Percentiles rank a stretch among this genome's conserved stretches.
These are phyloP conservation scores for Nasonia vitripennis DNA, from an alignment of 1,140 invertebrate genomes.

Conservation along the genomic window DNA sequence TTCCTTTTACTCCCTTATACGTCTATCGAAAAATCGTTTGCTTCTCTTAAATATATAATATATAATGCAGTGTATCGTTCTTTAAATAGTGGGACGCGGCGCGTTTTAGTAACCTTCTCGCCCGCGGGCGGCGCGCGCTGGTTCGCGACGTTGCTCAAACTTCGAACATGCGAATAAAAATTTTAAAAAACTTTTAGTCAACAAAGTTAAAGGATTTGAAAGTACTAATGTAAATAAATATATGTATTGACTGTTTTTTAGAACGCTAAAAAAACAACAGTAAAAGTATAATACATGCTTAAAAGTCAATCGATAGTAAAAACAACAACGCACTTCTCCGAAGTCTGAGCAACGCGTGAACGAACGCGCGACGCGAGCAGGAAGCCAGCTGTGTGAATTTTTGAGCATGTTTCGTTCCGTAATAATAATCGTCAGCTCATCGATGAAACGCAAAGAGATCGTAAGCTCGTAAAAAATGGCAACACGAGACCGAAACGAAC, in stretches of 20 bases:
- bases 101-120: constrained; percentile 35
- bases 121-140: constrained; percentile 26
- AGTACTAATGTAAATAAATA: not conserved
- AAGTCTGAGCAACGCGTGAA: not conserved
- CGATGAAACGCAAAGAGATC: constrained; percentile 5
- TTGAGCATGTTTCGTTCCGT: constrained; percentile 5
- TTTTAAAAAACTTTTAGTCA: not conserved
- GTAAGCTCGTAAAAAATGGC: constrained; percentile 56
- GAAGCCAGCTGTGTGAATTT: not conserved
- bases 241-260: constrained; percentile 21
- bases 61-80: constrained; percentile 51
- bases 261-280: constrained; percentile 29
- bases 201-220: constrained; percentile 21
- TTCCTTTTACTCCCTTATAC: constrained; percentile 33
- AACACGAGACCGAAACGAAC: constrained; percentile 48
- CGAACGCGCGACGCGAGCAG: constrained; percentile 19
- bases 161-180: constrained; percentile 5
- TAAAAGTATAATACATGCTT: constrained; percentile 33
- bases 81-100: constrained; percentile 35
- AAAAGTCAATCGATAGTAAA: constrained; percentile 32
- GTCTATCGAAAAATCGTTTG: constrained; percentile 61
- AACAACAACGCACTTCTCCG: not conserved
- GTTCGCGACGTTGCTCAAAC: not conserved
- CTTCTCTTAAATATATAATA: constrained; percentile 55
- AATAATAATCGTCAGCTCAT: not conserved